Evolutionary conservation across 2,888 invertebrate genomes (phyloP).

Genomic region (Aphidoletes aphidimyza): DNA sequence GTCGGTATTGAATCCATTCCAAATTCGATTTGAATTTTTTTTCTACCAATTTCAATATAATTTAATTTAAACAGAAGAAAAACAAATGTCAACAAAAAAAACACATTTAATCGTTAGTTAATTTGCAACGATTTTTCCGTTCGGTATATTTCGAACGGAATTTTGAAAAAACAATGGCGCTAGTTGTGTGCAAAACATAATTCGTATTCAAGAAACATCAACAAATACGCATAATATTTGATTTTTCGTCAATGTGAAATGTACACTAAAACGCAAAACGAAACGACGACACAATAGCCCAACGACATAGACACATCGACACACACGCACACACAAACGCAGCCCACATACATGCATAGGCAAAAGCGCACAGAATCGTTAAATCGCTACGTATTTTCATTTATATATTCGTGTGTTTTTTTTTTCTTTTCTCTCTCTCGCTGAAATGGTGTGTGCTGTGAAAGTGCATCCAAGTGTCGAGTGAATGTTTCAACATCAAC

Average conservation of each 20-base stretch:
- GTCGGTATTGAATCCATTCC: too few relatives aligned
- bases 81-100: not conserved
- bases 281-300: not conserved
- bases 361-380: too few relatives aligned
- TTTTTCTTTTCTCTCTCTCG: slow-evolving; percentile 20
- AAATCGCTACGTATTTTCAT: not conserved
- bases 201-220: not conserved
- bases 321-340: not conserved
- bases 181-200: slow-evolving; percentile 26
- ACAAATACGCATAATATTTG: slow-evolving; percentile 47
- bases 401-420: slow-evolving; percentile 1
- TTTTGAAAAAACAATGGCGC: slow-evolving; percentile 5
- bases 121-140: not conserved
- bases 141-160: not conserved
- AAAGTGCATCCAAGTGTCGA: not conserved
- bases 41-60: too few relatives aligned
- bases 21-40: too few relatives aligned
- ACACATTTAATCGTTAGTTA: not conserved
- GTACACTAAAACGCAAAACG: not conserved
- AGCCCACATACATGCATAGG: not conserved
- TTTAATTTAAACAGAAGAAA: too few relatives aligned
- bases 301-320: not conserved
- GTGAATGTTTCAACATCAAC: slow-evolving; percentile 22
- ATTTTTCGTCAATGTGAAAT: too few relatives aligned
- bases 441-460: not conserved